Conservation (phyloP, 1,140 invertebrate species). For the Drosophila lacteicornis region DNA sequence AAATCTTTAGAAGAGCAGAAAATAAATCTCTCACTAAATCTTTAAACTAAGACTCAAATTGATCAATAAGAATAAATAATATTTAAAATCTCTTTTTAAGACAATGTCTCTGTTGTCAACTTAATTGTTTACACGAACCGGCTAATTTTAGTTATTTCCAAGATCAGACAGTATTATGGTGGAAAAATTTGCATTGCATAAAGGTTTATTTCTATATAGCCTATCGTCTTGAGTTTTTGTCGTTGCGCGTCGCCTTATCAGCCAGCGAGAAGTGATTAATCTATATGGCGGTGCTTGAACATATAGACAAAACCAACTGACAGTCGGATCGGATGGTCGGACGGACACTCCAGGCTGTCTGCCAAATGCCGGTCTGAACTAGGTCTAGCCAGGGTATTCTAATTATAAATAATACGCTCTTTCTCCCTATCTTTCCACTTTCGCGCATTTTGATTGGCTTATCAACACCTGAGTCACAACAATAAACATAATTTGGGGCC, state of each 20-base stretch:
- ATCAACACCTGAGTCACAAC: slow-evolving; percentile 40
- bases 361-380: slow-evolving; percentile 60
- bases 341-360: slow-evolving; percentile 53
- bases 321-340: slow-evolving; percentile 1
- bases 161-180: slow-evolving; percentile 16
- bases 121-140: slow-evolving; percentile 12
- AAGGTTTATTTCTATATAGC: slow-evolving; percentile 50
- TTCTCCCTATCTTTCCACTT: background rate
- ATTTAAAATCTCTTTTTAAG: background rate
- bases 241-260: slow-evolving; percentile 32
- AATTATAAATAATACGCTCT: slow-evolving; percentile 7
- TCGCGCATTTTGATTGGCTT: slow-evolving; percentile 15
- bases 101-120: background rate
- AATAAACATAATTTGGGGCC: slow-evolving; percentile 28
- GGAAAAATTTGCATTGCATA: slow-evolving; percentile 49
- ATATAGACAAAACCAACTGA: slow-evolving; percentile 31
- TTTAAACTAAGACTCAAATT: background rate
- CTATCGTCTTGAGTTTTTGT: slow-evolving; percentile 28
- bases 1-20: background rate
- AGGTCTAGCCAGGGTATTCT: slow-evolving; percentile 42
- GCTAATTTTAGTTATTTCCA: slow-evolving; percentile 20
- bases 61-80: background rate
- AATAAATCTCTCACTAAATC: background rate
- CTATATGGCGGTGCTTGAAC: slow-evolving; percentile 24
- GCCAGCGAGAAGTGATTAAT: slow-evolving; percentile 28